Percentiles rank a stretch among this genome's conserved stretches.
Conservation (phyloP, 2,797 vertebrate species). For the Sternotherus odoratus region DNA sequence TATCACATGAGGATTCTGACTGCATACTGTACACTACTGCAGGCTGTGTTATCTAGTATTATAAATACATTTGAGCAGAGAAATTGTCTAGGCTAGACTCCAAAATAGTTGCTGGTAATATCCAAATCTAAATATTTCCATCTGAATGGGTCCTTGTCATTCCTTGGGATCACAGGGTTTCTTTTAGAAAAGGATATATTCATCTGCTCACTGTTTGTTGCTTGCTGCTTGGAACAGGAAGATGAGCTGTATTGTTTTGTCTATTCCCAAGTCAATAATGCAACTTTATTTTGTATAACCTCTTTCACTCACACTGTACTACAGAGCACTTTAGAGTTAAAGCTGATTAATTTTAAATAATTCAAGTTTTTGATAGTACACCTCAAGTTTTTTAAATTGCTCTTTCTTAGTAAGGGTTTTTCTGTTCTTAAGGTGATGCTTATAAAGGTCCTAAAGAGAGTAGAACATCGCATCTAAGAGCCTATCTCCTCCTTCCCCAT, state of each 20-base stretch:
- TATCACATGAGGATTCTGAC: conserved; percentile 28
- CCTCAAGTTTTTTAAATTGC: not conserved
- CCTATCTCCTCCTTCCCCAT: not conserved
- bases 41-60: conserved; percentile 26
- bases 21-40: not conserved
- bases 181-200: not conserved
- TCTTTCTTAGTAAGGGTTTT: not conserved
- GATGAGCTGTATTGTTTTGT: not conserved
- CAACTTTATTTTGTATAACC: not conserved
- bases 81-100: not conserved
- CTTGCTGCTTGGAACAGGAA: not conserved
- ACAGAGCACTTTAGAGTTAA: not conserved
- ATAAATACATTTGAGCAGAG: not conserved
- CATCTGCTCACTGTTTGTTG: not conserved
- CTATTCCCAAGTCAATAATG: not conserved
- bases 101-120: not conserved
- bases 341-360: not conserved
- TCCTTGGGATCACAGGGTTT: not conserved
- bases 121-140: not conserved
- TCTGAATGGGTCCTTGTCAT: not conserved
- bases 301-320: not conserved
- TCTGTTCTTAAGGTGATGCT: not conserved
- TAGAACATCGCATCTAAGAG: not conserved
- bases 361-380: not conserved
- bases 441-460: not conserved